Evolutionary conservation across 2,888 invertebrate species (phyloP).

Genomic region (Dexiosoma caninum): DNA sequence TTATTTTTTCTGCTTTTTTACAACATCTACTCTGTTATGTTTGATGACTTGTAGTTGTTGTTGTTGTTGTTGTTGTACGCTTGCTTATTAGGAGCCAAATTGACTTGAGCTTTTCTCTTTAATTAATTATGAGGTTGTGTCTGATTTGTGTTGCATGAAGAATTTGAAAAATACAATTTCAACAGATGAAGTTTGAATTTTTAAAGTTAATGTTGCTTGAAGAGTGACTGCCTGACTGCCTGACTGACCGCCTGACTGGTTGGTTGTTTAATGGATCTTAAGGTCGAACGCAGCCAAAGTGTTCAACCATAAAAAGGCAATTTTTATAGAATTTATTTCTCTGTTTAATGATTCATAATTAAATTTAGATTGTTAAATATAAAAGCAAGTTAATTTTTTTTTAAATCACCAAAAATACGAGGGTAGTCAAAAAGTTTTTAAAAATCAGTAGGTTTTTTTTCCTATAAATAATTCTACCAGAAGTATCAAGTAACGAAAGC

Average conservation of each 20-base stretch:
- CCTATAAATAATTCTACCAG: too few relatives aligned
- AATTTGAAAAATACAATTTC: slow-evolving; percentile 41
- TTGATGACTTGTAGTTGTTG: background rate
- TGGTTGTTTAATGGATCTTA: slow-evolving; percentile 13
- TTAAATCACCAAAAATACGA: too few relatives aligned
- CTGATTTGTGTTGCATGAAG: slow-evolving; percentile 68
- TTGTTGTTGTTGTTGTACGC: background rate
- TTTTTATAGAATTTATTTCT: background rate
- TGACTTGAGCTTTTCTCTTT: slow-evolving; percentile 51
- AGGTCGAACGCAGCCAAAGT: background rate
- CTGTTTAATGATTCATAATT: background rate
- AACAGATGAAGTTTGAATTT: background rate
- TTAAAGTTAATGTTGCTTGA: slow-evolving; percentile 51
- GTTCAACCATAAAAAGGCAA: background rate
- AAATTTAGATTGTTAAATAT: too few relatives aligned
- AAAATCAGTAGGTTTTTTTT: too few relatives aligned
- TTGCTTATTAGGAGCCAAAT: background rate
- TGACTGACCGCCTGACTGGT: background rate
- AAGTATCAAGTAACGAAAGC: too few relatives aligned
- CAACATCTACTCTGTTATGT: background rate
- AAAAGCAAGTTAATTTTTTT: too few relatives aligned
- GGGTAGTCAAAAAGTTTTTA: too few relatives aligned
- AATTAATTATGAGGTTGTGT: slow-evolving; percentile 74
- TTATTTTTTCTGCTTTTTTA: background rate
- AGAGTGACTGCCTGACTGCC: background rate